Conservation (phyloP, 2,113 vertebrate species). For the Oxyura jamaicensis region DNA sequence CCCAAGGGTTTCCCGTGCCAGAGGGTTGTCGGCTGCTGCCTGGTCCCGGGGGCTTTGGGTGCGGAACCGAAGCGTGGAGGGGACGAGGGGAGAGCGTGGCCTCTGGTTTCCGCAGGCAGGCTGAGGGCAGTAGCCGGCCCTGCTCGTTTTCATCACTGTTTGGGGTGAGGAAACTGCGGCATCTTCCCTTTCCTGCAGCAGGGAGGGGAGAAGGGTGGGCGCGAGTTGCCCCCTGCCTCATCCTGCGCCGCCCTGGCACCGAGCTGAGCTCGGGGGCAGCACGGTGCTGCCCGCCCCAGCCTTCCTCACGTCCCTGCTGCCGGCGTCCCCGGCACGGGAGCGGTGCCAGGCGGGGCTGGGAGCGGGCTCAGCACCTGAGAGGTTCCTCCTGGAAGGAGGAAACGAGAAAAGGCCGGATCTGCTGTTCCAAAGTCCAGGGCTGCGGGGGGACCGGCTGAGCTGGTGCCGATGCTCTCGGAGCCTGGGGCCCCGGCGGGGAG, state of each 20-base stretch:
- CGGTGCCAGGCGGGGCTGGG: not conserved
- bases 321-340: not conserved
- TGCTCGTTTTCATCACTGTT: not conserved
- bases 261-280: not conserved
- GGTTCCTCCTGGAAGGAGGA: conserved; percentile 27
- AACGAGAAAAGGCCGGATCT: not conserved
- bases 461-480: not conserved
- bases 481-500: not conserved
- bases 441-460: not conserved
- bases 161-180: no score
- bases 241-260: not conserved
- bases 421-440: conserved; percentile 1
- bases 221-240: not conserved
- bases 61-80: no score
- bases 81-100: not conserved
- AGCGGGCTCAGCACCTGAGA: not conserved
- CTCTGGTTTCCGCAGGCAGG: not conserved
- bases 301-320: not conserved
- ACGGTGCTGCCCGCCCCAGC: not conserved
- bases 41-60: rapidly evolving
- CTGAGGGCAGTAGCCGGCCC: not conserved
- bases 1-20: rapidly evolving
- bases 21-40: rapidly evolving
- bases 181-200: not conserved
- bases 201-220: not conserved